Evolutionary conservation across 2,113 vertebrate species (phyloP), one percentile per base, ranked within the genome.

Genomic region (Pristiophorus japonicus): DNA sequence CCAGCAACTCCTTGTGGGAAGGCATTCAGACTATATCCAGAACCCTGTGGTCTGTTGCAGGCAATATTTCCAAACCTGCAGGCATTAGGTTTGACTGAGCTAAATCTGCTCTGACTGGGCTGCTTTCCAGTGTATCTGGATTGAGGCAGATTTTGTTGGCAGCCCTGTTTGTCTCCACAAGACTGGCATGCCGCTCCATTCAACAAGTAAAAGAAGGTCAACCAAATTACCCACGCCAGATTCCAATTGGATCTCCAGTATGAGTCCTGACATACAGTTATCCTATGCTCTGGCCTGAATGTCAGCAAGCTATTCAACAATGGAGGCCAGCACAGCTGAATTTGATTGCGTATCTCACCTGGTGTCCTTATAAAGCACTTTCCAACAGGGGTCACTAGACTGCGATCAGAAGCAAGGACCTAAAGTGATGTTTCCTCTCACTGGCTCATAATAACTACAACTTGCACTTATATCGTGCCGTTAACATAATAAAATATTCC

Each of bases 181-280:
- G 24, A 85, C 24, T 88, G 45, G 85, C 85, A 88, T 88, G 47
- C 85, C 27, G 85, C 85, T 88, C 47, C 85, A 88, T 88, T 88
- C 85, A 88, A 51, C 47, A 88, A 55, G 47, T 55, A 11, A 55
- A 51, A 30, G 27, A 88, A 88, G 85, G 47, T 88, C 85, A 51
- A 27, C 20, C 47, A 88, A 88, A 55, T 88, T 30, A 14, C 85
- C 24, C 85, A 14, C 22, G 24, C 20, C 84, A 87, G 22, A 42
- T 47, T 51, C 47, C 47, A 2, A 88, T 47, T 12, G 45, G 2
- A 1, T 30, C 85, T 11, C 85, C 0, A 24, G 12, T 30, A 6
- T 30, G 85, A 88, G 2, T 51, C 24, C 85, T 30, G 47, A 30
- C 47, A 27, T 51, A 27, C 45, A 51, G 27, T 84, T 6, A 45